Base-by-base conservation (phyloP, 1,140 invertebrate genomes). In the Cydia strobilella region DNA sequence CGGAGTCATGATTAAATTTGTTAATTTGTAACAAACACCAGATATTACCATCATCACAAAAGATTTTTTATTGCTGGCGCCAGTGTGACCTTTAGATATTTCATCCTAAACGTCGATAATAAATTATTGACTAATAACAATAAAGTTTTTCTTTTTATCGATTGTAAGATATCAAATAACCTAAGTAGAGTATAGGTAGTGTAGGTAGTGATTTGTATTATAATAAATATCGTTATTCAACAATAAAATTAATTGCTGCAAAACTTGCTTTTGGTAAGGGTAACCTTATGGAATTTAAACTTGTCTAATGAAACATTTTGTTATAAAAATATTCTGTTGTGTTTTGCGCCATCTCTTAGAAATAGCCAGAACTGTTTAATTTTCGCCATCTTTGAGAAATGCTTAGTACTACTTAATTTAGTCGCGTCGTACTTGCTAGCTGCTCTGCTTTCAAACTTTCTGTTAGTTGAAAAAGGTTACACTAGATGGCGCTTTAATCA, bases 41-140 rank as follows among this genome's bases (percentile, higher is more conserved):
- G 13, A 42, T 7, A 25, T 35, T 78, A 74, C 31, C 54, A 80
- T 77, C 76, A 79, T 76, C 51, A 75, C 66, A 75, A 76, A 79
- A 76, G 72, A 79, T 79, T 83, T 76, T 77, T 23, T 77, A 80
- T 63, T 54, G 48, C 54, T 81, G 81, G 81, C 81, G 81, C 79
- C 81, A 81, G 74, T 59, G 71, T 75, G 79, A 78, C 79, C 79
- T 82, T 80, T 77, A 39, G 23, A 72, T 48, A 75, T 73, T 78
- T 80, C 74, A 79, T 77, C 48, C 62, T 74, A 75, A 77, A 75
- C 72, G 25, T 62, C 72, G 63, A 75, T 77, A 80, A 78, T 80
- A 78, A 78, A 76, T 75, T 45, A 69, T 72, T 75, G 77, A 62
- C 54, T 73, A 77, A 77, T 65, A 66, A 39, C 48, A 62, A 78